Base-by-base conservation (phyloP, 2,113 vertebrate genomes). In the Rallus limicola region DNA sequence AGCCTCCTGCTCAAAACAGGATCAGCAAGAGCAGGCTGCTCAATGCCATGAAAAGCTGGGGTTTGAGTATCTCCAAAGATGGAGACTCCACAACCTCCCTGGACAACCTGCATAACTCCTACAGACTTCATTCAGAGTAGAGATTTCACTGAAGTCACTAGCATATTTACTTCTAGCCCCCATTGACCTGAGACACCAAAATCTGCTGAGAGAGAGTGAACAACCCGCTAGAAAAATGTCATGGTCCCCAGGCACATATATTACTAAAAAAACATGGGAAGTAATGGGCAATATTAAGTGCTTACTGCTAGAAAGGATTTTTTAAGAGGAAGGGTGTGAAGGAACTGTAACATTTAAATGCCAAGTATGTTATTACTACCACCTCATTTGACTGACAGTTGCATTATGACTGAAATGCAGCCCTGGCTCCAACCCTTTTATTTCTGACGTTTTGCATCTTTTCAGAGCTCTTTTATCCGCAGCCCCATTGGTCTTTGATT, bases 161-260 rank as follows among this genome's bases (percentile, higher is more conserved):
- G 13, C 13, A 4, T 40, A 46, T 62, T 36, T 88, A 23, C 9
- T 86, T 72, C 25, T 42, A 55, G 13, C 50, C 29, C 19, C 25
- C 48, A 18, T 5, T 0, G 2, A 16, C 9, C 26, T 80, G 40
- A 68, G n/a, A 58, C 0, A 0, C 34, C 21, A 65, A 75, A 91
- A 64, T 10, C 7, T 29, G 14, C 38, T 56, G 14, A 48, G 20
- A 62, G 25, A 59, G 3, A 72, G 31, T 7, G 26, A 89, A 36
- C 36, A 63, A 21, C 13, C 50, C 80, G 14, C 18, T 28, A 53
- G 31, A 82, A 55, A 90, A 63, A 28, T 2, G 1, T 17, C 5
- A 1, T 8, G 29, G 19, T 48, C 9, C 26, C 42, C 50, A 44
- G 28, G 15, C 23, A 48, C 24, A 53, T 25, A 16, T 5, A 48